Conservation (phyloP, 2,113 vertebrate species). For the Hymenochirus boettgeri region DNA sequence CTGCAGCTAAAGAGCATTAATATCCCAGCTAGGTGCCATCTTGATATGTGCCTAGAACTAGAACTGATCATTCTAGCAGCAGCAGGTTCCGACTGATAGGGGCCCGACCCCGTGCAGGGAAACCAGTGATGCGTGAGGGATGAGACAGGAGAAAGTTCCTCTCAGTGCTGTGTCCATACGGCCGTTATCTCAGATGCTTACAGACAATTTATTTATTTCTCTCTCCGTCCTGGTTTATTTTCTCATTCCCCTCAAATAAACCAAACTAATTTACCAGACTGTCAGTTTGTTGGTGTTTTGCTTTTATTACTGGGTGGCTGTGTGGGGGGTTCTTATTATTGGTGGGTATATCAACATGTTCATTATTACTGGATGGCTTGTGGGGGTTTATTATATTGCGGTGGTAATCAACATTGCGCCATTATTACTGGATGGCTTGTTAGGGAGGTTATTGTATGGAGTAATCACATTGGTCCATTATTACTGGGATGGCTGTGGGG, state of each 20-base stretch:
- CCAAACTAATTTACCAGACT: not conserved
- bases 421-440: too few species aligned
- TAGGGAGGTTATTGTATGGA: too few species aligned
- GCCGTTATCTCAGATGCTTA: not conserved
- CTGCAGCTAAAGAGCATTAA: slow-evolving; percentile 45
- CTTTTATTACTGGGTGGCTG: too few species aligned
- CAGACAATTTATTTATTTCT: not conserved
- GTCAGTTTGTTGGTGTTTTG: not conserved
- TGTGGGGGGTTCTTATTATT: too few species aligned
- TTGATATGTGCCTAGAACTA: slow-evolving; percentile 3
- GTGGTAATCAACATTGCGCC: too few species aligned
- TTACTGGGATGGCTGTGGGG: too few species aligned
- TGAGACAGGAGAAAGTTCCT: not conserved
- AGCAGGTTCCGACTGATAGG: slow-evolving; percentile 15
- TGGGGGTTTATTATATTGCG: too few species aligned
- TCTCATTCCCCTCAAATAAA: not conserved
- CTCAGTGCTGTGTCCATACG: not conserved
- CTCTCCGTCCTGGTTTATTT: not conserved
- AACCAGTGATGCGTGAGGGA: slow-evolving; percentile 14
- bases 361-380: too few species aligned
- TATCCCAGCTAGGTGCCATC: slow-evolving; percentile 44
- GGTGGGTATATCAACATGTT: too few species aligned
- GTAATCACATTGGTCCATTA: too few species aligned
- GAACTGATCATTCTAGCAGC: slow-evolving; percentile 21
- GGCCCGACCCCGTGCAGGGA: slow-evolving; percentile 3